Evolutionary conservation across 2,113 vertebrate genomes (phyloP).

Genomic region (Baryphthengus martii): DNA sequence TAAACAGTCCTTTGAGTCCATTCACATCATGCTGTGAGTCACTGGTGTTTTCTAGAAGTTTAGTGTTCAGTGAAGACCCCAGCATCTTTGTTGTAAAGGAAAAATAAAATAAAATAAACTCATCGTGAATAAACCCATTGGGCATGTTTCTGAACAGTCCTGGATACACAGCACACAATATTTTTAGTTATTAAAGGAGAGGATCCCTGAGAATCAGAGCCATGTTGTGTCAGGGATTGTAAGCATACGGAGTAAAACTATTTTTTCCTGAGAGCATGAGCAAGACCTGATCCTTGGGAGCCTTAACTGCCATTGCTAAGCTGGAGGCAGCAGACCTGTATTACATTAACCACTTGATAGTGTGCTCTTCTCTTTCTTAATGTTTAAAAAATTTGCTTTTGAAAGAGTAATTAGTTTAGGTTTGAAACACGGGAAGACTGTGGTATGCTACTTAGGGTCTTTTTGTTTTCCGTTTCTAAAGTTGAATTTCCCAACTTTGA

Average conservation of each 20-base stretch:
- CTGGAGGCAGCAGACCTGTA: background rate
- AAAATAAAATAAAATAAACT: background rate
- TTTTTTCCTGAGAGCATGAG: background rate
- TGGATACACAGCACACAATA: background rate
- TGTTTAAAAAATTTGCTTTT: background rate
- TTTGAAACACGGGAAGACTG: background rate
- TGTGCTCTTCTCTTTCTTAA: background rate
- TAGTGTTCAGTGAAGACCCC: slow-evolving; percentile 24
- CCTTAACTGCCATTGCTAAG: background rate
- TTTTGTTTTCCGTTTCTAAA: background rate
- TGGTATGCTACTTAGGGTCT: background rate
- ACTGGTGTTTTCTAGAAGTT: slow-evolving; percentile 10
- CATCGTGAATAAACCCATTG: background rate
- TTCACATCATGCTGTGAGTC: background rate
- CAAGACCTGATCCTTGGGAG: background rate
- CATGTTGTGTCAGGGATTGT: background rate
- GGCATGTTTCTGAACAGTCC: background rate
- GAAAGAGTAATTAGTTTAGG: background rate
- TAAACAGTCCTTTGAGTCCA: background rate
- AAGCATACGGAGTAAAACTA: background rate
- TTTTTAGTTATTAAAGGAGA: background rate
- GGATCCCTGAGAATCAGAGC: background rate
- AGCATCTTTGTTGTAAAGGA: background rate
- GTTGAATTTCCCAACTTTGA: slow-evolving; percentile 35
- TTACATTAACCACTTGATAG: background rate